These are phyloP conservation scores for Hemicrepidius hirtus DNA, from an alignment of 2,888 invertebrate genomes.

Conservation along the genomic window DNA sequence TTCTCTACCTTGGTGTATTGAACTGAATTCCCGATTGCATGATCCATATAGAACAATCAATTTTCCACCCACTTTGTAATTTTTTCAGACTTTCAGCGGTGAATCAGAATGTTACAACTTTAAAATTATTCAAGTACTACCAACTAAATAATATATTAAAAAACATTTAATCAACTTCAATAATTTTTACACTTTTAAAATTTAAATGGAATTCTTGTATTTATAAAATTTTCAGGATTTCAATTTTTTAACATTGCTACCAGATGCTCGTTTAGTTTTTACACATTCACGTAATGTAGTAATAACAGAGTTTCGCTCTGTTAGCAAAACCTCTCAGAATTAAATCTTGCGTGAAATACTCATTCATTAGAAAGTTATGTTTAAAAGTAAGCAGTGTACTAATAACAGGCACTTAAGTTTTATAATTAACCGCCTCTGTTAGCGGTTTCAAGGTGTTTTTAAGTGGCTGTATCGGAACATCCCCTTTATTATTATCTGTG, in stretches of 20 bases:
- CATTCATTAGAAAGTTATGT: constrained; percentile 36
- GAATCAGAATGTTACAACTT: no score
- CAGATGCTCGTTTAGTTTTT: constrained; percentile 21
- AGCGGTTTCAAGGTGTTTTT: constrained; percentile 28
- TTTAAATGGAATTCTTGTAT: no score
- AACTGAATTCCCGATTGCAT: no score
- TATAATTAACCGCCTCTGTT: constrained; percentile 19
- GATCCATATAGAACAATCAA: no score
- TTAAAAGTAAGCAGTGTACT: constrained; percentile 21
- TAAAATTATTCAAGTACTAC: no score
- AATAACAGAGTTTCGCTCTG: constrained; percentile 37
- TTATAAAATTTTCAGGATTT: background rate
- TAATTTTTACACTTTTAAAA: no score
- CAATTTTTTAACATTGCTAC: background rate
- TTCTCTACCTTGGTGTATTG: no score
- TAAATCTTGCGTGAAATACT: constrained; percentile 42
- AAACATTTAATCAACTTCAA: no score
- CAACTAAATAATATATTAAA: no score
- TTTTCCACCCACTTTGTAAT: no score
- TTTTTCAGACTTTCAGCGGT: no score
- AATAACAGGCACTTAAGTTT: constrained; percentile 28
- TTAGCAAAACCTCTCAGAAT: constrained; percentile 42
- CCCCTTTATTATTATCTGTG: constrained; percentile 8
- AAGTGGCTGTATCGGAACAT: constrained; percentile 6
- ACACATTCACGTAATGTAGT: constrained; percentile 22